Conservation (phyloP, 2,797 vertebrate species). For the Muscicapa comitata region DNA sequence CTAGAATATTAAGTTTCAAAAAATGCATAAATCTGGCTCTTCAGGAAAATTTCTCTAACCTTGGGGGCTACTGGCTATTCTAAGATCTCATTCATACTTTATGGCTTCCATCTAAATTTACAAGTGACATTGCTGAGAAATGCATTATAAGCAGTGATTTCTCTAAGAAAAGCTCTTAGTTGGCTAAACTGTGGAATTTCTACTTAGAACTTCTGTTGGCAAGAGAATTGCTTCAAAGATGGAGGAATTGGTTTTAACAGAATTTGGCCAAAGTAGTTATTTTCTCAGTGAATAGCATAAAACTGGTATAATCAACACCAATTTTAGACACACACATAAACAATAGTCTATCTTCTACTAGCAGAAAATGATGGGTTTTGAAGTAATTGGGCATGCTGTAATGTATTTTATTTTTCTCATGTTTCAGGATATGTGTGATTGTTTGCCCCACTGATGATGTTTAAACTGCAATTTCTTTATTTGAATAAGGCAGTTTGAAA, state of each 20-base stretch:
- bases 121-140: not conserved
- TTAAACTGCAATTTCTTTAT: not conserved
- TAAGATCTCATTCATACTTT: not conserved
- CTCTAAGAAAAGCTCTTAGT: not conserved
- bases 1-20: not conserved
- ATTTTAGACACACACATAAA: not conserved
- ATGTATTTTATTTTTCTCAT: not conserved
- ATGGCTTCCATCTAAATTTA: not conserved
- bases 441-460: not conserved
- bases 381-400: not conserved
- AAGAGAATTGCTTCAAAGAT: not conserved
- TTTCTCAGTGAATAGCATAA: not conserved
- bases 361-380: not conserved
- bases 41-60: not conserved
- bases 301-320: not conserved
- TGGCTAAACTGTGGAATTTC: not conserved
- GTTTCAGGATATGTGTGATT: not conserved
- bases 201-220: not conserved
- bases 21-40: not conserved
- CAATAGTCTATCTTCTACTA: not conserved
- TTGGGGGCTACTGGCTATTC: not conserved
- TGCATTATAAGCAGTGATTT: not conserved
- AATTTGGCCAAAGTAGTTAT: not conserved
- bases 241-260: not conserved
- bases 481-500: conserved; percentile 8